These are phyloP conservation scores for Grammomys surdaster DNA, from an alignment of 2,113 vertebrate species.

Conservation along the genomic window DNA sequence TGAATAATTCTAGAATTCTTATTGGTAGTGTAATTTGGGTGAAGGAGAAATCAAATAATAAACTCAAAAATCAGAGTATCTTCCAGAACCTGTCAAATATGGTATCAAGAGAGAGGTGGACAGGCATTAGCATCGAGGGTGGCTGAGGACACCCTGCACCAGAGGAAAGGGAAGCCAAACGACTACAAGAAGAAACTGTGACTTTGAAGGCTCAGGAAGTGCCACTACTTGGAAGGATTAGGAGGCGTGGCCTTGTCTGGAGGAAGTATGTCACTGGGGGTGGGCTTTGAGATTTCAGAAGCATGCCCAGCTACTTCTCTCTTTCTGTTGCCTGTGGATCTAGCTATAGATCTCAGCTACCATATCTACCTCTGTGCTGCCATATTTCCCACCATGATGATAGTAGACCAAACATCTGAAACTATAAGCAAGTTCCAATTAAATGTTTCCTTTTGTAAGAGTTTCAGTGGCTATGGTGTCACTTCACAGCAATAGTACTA, in stretches of 20 bases:
- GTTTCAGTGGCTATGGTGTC: neutral
- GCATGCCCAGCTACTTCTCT: neutral
- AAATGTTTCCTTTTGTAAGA: neutral
- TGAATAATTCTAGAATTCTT: neutral
- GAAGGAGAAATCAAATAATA: neutral
- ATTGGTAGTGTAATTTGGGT: neutral
- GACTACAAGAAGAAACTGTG: too few relatives aligned
- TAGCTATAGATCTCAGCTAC: neutral
- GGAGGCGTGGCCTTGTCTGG: neutral
- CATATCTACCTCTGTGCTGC: neutral
- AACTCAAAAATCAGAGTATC: accelerated
- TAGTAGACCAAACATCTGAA: neutral
- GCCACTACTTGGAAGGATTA: neutral
- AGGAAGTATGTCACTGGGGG: neutral
- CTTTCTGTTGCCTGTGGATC: neutral
- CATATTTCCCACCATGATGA: neutral
- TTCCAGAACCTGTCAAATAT: neutral
- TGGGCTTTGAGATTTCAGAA: neutral
- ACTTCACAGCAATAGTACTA: neutral
- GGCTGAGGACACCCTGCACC: accelerated
- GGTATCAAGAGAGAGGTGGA: accelerated
- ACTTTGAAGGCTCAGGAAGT: neutral
- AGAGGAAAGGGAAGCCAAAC: neutral
- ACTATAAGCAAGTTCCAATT: neutral
- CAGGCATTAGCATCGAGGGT: accelerated